Conservation (phyloP, 2,113 vertebrate genomes). For the Felis catus region DNA sequence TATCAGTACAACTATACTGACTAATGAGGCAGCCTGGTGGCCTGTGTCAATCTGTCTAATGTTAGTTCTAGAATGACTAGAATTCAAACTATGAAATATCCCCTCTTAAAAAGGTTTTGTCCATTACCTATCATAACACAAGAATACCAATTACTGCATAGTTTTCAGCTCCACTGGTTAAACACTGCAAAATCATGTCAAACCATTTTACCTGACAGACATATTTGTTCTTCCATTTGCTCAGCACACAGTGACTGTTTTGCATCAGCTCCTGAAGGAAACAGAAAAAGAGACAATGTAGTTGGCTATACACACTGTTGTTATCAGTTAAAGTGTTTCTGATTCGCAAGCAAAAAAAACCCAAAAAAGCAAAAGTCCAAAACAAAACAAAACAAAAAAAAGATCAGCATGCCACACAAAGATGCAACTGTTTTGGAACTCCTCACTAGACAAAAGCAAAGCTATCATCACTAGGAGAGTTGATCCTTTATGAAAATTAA, state of each 20-base stretch:
- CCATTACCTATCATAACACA: constrained; percentile 72
- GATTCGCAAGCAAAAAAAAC: constrained; percentile 75
- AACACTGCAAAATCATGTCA: constrained; percentile 78
- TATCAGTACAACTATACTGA: constrained; percentile 29
- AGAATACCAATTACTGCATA: constrained; percentile 63
- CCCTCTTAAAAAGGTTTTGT: constrained; percentile 60
- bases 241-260: constrained; percentile 90
- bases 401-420: constrained; percentile 86
- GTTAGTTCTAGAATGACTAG: constrained; percentile 61
- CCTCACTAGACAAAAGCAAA: constrained; percentile 87
- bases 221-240: constrained; percentile 95
- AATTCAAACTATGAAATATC: constrained; percentile 59
- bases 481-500: constrained; percentile 94
- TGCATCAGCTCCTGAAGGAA: constrained; percentile 94
- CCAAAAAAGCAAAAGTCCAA: constrained; percentile 1
- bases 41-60: constrained; percentile 31
- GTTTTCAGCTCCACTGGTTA: constrained; percentile 73
- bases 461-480: constrained; percentile 87
- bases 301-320: constrained; percentile 73
- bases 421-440: constrained; percentile 90
- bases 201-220: constrained; percentile 94
- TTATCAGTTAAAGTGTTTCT: constrained; percentile 81
- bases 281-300: constrained; percentile 83
- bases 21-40: not conserved
- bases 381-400: not conserved